Percentiles rank a stretch among this genome's conserved stretches.
Evolutionary conservation across 2,888 invertebrate genomes (phyloP).

Genomic region (Lumbricus terrestris): DNA sequence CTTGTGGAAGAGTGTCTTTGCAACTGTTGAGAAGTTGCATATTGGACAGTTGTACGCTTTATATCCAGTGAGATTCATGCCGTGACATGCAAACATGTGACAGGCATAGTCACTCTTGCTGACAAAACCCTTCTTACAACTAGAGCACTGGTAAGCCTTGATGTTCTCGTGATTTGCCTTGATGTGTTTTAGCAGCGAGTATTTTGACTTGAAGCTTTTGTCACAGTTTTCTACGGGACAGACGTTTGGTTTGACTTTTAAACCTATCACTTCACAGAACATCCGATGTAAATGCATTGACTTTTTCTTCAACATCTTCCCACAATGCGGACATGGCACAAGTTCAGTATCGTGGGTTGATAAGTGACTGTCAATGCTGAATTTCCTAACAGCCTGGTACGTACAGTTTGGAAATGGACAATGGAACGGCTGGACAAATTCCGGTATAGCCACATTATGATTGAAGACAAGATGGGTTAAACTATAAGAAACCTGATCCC

Average conservation of each 20-base stretch:
- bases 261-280: neutral
- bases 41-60: neutral
- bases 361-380: neutral
- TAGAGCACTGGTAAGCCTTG: neutral
- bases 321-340: neutral
- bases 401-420: neutral
- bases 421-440: constrained; percentile 14
- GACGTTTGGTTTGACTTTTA: neutral
- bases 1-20: neutral
- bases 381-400: constrained; percentile 9
- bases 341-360: neutral
- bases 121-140: constrained; percentile 4
- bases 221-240: neutral
- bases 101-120: neutral
- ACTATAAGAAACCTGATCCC: neutral
- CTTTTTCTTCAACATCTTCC: constrained; percentile 9
- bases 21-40: neutral
- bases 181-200: neutral
- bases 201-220: constrained; percentile 15
- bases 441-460: constrained; percentile 14
- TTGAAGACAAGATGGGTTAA: constrained; percentile 13
- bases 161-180: neutral
- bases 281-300: neutral
- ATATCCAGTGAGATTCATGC: neutral
- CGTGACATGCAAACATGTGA: constrained; percentile 4